phyloP scores from a whole-genome alignment of 2,888 invertebrate genomes.

The Drosophila buzzatii region DNA sequence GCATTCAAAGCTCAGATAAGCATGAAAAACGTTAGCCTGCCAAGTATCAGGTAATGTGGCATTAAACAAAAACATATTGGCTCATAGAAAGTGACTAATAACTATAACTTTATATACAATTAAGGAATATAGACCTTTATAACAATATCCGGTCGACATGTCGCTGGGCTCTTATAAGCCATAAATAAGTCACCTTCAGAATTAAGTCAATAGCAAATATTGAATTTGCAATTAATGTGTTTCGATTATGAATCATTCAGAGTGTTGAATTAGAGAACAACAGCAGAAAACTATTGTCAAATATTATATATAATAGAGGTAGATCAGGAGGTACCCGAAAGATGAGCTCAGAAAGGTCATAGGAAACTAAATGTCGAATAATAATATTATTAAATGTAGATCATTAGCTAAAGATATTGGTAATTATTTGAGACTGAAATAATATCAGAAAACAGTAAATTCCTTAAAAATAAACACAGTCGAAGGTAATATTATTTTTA shows the following conservation, averaged over 20 bases:
- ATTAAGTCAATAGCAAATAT: conserved; percentile 3
- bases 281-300: background rate
- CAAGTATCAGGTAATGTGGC: background rate
- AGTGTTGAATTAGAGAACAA: background rate
- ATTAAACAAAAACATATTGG: background rate
- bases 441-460: too few species aligned
- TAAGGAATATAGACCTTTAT: background rate
- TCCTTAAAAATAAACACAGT: too few species aligned
- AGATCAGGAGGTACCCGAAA: background rate
- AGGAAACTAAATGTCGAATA: background rate
- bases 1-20: background rate
- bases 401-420: too few species aligned
- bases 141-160: background rate
- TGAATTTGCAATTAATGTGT: background rate
- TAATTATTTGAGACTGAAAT: too few species aligned
- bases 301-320: background rate
- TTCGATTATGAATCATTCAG: background rate
- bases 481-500: too few species aligned
- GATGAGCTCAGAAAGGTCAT: background rate
- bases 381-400: too few species aligned
- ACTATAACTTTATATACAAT: background rate
- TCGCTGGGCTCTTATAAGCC: background rate
- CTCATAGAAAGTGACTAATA: background rate
- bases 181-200: background rate
- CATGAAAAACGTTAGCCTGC: background rate